These are phyloP conservation scores for Lepidurus couesii DNA, from an alignment of 1,140 invertebrate species.

Conservation along the genomic window DNA sequence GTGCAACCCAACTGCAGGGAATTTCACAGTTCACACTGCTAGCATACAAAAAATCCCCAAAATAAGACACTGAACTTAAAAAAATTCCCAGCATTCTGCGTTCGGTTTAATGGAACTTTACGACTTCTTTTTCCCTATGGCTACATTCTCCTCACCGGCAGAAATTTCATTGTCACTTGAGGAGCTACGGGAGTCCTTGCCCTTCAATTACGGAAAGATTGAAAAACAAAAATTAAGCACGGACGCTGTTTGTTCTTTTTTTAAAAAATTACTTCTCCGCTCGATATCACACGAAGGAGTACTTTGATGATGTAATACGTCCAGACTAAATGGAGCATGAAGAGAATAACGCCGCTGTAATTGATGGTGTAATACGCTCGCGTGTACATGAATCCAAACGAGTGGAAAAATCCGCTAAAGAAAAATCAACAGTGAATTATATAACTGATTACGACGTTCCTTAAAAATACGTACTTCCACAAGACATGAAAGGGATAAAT, in stretches of 20 bases:
- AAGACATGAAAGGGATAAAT: conserved; percentile 25
- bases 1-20: too few species aligned
- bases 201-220: neutral
- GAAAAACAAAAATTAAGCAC: neutral
- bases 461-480: conserved; percentile 8
- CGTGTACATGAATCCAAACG: conserved; percentile 6
- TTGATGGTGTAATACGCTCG: conserved; percentile 11
- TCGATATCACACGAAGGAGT: neutral
- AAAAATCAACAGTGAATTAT: neutral
- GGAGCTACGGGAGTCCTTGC: neutral
- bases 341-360: neutral
- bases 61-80: too few species aligned
- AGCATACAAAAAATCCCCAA: too few species aligned
- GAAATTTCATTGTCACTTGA: neutral
- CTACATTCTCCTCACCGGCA: neutral
- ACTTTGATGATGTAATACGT: conserved; percentile 31
- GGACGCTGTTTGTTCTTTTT: neutral
- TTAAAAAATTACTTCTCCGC: neutral
- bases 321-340: conserved; percentile 24
- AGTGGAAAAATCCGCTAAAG: neutral
- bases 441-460: neutral
- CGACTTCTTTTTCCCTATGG: neutral
- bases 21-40: too few species aligned
- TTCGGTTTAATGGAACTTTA: neutral
- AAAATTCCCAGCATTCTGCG: neutral